Conservation (phyloP, 2,888 invertebrate genomes). For the Zygogramma bicolorata region DNA sequence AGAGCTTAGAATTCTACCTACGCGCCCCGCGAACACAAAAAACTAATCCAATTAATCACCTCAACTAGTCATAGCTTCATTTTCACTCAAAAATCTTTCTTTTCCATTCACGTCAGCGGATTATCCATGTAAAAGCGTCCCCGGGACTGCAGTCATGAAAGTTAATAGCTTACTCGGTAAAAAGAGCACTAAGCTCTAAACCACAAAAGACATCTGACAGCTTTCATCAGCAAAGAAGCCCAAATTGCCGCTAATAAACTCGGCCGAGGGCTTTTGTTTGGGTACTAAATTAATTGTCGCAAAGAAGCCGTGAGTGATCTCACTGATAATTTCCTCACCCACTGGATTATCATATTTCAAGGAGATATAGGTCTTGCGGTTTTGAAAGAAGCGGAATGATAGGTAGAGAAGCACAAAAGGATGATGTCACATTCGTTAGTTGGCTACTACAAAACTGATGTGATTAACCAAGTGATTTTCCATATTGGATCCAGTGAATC, state of each 20-base stretch:
- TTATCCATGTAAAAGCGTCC: neutral
- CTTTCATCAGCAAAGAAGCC: neutral
- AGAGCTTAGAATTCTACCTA: too few species aligned
- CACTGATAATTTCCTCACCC: neutral
- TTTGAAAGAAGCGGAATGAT: too few species aligned
- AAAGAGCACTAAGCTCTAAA: neutral
- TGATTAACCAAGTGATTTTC: too few species aligned
- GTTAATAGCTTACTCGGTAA: neutral
- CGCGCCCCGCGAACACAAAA: too few species aligned
- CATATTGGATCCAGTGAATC: too few species aligned
- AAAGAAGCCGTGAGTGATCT: neutral
- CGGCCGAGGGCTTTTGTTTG: neutral
- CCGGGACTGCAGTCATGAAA: neutral
- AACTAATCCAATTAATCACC: neutral
- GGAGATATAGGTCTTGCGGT: neutral
- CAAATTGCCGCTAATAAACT: conserved; percentile 5
- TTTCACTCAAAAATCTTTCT: neutral
- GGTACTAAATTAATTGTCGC: neutral
- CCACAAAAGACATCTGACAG: neutral
- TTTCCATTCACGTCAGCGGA: neutral
- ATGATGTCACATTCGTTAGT: too few species aligned
- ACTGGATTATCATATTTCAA: neutral
- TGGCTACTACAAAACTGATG: too few species aligned
- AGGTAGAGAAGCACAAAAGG: too few species aligned
- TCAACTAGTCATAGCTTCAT: neutral